Percentiles rank a stretch among this genome's conserved stretches.
These are phyloP conservation scores for Incurvaria masculella DNA, from an alignment of 2,888 invertebrate genomes.

Conservation along the genomic window DNA sequence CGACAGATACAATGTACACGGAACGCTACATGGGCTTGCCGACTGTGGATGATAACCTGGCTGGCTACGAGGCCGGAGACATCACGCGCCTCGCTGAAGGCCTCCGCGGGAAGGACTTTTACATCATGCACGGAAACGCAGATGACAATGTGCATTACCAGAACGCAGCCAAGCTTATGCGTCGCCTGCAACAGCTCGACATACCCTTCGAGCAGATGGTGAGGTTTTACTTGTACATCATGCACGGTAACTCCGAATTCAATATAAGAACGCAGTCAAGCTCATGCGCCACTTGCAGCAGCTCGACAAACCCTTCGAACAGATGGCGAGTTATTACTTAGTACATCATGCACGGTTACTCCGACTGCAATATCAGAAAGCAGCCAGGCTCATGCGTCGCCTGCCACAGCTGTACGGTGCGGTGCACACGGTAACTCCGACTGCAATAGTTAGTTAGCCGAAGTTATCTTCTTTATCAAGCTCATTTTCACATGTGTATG, in stretches of 20 bases:
- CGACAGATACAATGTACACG: slow-evolving; percentile 86
- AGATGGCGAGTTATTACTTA: slow-evolving; percentile 72
- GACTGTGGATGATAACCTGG: slow-evolving; percentile 65
- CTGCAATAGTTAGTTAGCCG: no score
- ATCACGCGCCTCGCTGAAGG: slow-evolving; percentile 64
- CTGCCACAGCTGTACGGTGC: no score
- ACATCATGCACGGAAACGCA: slow-evolving; percentile 87
- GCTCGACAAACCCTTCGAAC: slow-evolving; percentile 74
- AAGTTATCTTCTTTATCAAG: no score
- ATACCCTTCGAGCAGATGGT: slow-evolving; percentile 86
- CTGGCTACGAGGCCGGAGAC: slow-evolving; percentile 72
- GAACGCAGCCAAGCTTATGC: slow-evolving; percentile 74
- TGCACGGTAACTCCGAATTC: slow-evolving; percentile 90
- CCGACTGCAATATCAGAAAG: no score
- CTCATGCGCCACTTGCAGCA: slow-evolving; percentile 71
- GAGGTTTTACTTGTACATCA: slow-evolving; percentile 24
- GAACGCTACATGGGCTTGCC: slow-evolving; percentile 92
- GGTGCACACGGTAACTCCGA: no score
- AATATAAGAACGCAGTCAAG: slow-evolving; percentile 84
- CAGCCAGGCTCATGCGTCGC: no score
- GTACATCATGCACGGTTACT: no score
- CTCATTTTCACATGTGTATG: no score
- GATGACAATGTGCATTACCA: slow-evolving; percentile 92
- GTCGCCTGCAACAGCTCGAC: slow-evolving; percentile 66
- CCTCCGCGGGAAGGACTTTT: slow-evolving; percentile 69